Percentiles rank a stretch among this genome's conserved stretches.
Evolutionary conservation across 2,888 invertebrate genomes (phyloP).

Genomic region (Drosophila lutescens): DNA sequence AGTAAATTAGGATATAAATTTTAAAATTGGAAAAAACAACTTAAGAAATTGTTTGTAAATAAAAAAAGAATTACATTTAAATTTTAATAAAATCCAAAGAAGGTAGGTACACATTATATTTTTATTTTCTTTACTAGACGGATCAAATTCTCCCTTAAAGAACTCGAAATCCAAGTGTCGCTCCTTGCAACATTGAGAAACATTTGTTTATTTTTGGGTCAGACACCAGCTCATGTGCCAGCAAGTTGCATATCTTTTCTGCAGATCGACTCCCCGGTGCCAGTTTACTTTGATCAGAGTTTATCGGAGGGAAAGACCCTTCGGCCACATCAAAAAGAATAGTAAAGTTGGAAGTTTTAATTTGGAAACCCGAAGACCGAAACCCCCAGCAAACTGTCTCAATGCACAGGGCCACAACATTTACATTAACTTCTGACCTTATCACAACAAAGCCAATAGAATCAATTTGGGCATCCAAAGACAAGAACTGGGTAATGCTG

Average conservation of each 20-base stretch:
- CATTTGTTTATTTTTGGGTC: slow-evolving; percentile 3
- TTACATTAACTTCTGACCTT: slow-evolving; percentile 78
- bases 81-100: too few relatives aligned
- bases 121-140: too few relatives aligned
- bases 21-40: too few relatives aligned
- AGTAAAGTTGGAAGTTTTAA: slow-evolving; percentile 59
- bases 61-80: too few relatives aligned
- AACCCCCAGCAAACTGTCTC: slow-evolving; percentile 58
- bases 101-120: too few relatives aligned
- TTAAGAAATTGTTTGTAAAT: too few relatives aligned
- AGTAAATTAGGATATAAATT: too few relatives aligned
- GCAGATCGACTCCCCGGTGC: slow-evolving; percentile 29
- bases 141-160: too few relatives aligned
- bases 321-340: slow-evolving; percentile 51
- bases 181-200: neutral
- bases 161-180: neutral
- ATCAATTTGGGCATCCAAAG: slow-evolving; percentile 63
- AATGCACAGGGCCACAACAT: slow-evolving; percentile 71
- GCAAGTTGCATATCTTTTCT: slow-evolving; percentile 13
- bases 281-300: slow-evolving; percentile 55
- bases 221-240: slow-evolving; percentile 3
- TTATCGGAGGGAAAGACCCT: slow-evolving; percentile 29
- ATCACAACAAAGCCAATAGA: slow-evolving; percentile 76
- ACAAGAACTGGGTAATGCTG: slow-evolving; percentile 20
- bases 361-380: slow-evolving; percentile 49